Conservation (phyloP, 2,113 vertebrate genomes). For the Todiramphus chloris region DNA sequence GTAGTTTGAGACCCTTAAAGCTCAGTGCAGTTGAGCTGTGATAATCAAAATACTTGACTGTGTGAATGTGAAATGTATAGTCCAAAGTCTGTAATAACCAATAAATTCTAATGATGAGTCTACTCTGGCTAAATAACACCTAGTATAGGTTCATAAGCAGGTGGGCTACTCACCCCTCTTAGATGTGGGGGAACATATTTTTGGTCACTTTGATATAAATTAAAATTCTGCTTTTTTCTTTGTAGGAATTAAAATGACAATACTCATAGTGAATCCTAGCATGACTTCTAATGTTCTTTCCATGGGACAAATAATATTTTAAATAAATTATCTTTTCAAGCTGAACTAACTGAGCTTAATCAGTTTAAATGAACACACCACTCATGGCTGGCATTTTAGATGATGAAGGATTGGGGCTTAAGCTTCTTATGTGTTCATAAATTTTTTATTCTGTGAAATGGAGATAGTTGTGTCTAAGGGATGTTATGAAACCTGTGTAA, state of each 20-base stretch:
- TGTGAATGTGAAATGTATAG: neutral
- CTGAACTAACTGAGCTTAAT: slow-evolving; percentile 22
- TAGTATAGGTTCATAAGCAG: neutral
- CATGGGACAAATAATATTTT: neutral
- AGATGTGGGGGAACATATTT: neutral
- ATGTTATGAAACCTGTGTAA: neutral
- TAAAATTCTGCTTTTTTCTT: neutral
- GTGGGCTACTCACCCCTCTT: neutral
- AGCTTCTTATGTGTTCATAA: slow-evolving; percentile 31
- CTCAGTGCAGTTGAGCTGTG: neutral
- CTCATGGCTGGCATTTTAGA: neutral
- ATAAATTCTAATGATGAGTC: neutral
- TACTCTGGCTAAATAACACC: neutral
- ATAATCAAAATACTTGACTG: neutral
- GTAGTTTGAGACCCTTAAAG: neutral
- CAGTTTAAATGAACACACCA: slow-evolving; percentile 12
- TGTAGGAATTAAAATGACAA: neutral
- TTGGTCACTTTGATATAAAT: neutral
- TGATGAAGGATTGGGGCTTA: neutral
- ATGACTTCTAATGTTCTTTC: neutral
- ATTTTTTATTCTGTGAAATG: slow-evolving; percentile 12
- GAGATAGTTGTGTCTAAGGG: neutral
- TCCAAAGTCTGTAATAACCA: neutral
- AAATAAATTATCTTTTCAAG: slow-evolving; percentile 17
- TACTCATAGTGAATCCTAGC: neutral